Percentiles rank a stretch among this genome's conserved stretches.
Conservation (phyloP, 2,888 invertebrate genomes). For the Petrolisthes manimaculis region DNA sequence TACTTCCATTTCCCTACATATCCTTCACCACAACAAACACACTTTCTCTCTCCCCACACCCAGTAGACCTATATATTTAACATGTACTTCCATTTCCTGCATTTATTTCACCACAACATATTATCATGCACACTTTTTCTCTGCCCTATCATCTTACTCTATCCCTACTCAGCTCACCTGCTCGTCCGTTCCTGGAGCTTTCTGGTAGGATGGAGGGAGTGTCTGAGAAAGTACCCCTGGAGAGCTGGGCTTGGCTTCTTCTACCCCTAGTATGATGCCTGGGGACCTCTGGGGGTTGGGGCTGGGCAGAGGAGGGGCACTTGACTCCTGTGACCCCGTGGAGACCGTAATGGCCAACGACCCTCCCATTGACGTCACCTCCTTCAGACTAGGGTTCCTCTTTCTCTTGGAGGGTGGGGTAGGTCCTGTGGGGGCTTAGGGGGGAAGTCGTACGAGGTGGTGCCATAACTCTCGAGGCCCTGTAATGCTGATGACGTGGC, state of each 20-base stretch:
- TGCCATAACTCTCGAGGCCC: conserved; percentile 17
- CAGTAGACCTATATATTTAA: too few relatives aligned
- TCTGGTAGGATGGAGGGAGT: conserved; percentile 55
- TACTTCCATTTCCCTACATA: too few relatives aligned
- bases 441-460: conserved; percentile 30
- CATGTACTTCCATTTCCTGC: too few relatives aligned
- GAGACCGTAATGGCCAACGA: conserved; percentile 51
- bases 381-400: conserved; percentile 37
- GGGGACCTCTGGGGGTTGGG: conserved; percentile 30
- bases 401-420: conserved; percentile 22
- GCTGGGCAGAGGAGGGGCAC: conserved; percentile 32
- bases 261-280: conserved; percentile 33
- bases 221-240: conserved; percentile 61
- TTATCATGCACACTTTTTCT: too few relatives aligned
- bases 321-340: conserved; percentile 30
- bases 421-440: conserved; percentile 33
- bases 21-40: too few relatives aligned
- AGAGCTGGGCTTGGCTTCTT: conserved; percentile 54
- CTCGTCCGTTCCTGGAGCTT: conserved; percentile 44
- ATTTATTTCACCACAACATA: too few relatives aligned
- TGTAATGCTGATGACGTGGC: not conserved
- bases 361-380: conserved; percentile 20
- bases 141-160: too few relatives aligned
- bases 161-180: conserved; percentile 27
- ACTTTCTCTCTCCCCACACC: too few relatives aligned